Evolutionary conservation across 1,140 invertebrate genomes (phyloP).

Genomic region (Ceratina calcarata): DNA sequence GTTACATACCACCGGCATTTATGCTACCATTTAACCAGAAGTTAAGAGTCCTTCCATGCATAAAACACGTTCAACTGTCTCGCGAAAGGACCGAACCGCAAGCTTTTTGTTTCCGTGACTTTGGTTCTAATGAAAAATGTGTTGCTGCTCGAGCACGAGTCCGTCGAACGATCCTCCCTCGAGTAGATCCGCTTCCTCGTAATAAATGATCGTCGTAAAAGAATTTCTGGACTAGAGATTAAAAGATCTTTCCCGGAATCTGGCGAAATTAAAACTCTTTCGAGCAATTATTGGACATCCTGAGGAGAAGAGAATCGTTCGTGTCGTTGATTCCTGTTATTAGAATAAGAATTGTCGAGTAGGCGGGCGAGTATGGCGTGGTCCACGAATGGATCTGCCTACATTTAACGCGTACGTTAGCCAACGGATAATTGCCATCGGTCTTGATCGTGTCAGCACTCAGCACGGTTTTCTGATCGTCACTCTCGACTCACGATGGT

Average conservation of each 20-base stretch:
- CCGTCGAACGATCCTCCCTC: background rate
- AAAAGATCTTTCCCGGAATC: too few relatives aligned
- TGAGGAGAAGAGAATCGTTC: too few relatives aligned
- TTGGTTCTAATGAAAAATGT: conserved; percentile 26
- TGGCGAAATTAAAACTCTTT: background rate
- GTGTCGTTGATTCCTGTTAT: too few relatives aligned
- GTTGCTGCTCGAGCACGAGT: background rate
- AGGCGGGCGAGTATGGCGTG: conserved; percentile 18
- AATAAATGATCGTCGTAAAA: background rate
- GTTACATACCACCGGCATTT: conserved; percentile 65
- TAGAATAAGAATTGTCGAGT: background rate
- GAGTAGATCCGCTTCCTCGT: background rate
- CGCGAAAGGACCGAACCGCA: conserved; percentile 8
- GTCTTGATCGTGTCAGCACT: conserved; percentile 46
- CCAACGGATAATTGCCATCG: conserved; percentile 57
- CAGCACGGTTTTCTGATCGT: conserved; percentile 55
- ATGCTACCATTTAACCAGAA: conserved; percentile 62
- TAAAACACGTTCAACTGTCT: conserved; percentile 51
- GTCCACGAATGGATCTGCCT: conserved; percentile 61
- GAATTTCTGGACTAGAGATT: background rate
- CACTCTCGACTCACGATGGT: conserved; percentile 18
- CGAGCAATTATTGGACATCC: background rate
- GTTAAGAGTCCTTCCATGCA: conserved; percentile 51
- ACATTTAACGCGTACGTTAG: conserved; percentile 45
- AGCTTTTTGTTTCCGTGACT: background rate